A percentile compares a stretch with the other conserved stretches of the same genome.
Conservation (phyloP, 2,797 vertebrate species). For the Agapornis canus region DNA sequence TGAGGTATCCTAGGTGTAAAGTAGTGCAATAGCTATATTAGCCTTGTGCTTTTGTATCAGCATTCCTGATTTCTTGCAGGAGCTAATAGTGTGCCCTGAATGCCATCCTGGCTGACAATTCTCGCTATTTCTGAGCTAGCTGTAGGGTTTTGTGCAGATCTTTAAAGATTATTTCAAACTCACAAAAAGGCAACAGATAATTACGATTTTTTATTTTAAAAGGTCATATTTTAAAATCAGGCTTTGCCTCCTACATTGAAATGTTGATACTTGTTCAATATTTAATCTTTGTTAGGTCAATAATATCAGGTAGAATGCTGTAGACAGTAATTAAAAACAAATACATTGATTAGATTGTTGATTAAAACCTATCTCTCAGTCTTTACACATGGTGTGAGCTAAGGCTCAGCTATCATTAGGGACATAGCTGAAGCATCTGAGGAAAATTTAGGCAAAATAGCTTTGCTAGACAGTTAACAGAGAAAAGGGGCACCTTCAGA, state of each 20-base stretch:
- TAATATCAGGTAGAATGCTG: not conserved
- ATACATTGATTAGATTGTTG: not conserved
- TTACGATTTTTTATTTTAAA: not conserved
- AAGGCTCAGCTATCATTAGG: not conserved
- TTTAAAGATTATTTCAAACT: not conserved
- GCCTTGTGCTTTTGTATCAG: not conserved
- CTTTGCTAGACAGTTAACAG: not conserved
- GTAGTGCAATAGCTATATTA: not conserved
- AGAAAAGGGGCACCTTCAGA: not conserved
- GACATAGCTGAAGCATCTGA: not conserved
- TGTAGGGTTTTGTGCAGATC: not conserved
- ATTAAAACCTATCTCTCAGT: not conserved
- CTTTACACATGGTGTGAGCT: not conserved
- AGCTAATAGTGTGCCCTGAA: not conserved
- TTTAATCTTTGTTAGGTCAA: not conserved
- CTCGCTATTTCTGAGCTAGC: not conserved
- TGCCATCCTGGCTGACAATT: not conserved
- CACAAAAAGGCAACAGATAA: not conserved
- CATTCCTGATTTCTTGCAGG: not conserved
- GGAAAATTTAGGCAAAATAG: not conserved
- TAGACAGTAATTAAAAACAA: not conserved
- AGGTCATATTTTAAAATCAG: not conserved
- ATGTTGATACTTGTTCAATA: not conserved
- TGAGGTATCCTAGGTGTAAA: not conserved
- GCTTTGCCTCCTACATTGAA: not conserved